phyloP scores from a whole-genome alignment of 2,888 invertebrate genomes.

The Lithosia quadra region DNA sequence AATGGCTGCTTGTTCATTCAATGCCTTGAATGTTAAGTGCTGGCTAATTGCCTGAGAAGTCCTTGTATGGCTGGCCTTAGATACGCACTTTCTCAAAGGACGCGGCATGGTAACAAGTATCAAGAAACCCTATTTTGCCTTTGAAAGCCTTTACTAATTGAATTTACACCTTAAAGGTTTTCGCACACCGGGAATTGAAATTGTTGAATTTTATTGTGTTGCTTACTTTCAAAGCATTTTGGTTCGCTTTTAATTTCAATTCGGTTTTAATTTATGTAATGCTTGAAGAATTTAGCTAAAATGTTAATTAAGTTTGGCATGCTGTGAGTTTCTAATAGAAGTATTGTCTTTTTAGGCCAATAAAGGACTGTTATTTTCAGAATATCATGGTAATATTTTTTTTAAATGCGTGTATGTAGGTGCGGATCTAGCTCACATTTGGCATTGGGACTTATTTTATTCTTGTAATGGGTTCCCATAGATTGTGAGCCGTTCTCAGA shows the following conservation, averaged over 20 bases:
- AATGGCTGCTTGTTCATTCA: too few species aligned
- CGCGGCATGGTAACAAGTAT: slow-evolving; percentile 33
- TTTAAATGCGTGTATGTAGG: neutral
- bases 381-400: neutral
- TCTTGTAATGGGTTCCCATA: too few species aligned
- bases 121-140: slow-evolving; percentile 52
- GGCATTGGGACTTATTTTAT: too few species aligned
- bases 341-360: neutral
- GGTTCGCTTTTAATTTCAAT: neutral
- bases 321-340: neutral
- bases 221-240: slow-evolving; percentile 10
- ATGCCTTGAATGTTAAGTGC: too few species aligned
- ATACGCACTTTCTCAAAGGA: slow-evolving; percentile 35
- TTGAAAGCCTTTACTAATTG: slow-evolving; percentile 66
- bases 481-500: too few species aligned
- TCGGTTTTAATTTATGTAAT: neutral
- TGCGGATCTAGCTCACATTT: too few species aligned
- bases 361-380: too few species aligned
- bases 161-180: slow-evolving; percentile 57
- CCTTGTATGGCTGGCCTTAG: too few species aligned
- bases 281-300: neutral
- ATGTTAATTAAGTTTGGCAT: neutral
- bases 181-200: slow-evolving; percentile 32
- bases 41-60: too few species aligned
- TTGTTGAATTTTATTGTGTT: slow-evolving; percentile 32